Base-by-base conservation (phyloP, 2,113 vertebrate genomes). In the Oryzias javanicus region DNA sequence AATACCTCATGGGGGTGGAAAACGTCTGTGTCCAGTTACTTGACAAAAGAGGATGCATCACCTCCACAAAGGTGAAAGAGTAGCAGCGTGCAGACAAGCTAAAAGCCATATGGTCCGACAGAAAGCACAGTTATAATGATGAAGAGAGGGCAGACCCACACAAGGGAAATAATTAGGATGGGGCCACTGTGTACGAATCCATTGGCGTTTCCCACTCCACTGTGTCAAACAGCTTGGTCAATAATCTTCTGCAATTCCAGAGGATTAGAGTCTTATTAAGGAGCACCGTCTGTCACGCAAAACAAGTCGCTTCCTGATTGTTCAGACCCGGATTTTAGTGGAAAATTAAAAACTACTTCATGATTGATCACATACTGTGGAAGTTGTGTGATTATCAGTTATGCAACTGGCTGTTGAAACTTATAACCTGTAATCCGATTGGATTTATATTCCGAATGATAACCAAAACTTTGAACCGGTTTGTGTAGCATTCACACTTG, bases 201-300 rank as follows among this genome's bases (percentile, higher is more conserved):
- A 61, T 70, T 52, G 64, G 68, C 44, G 70, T 70, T 83, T 76
- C 76, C 78, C 70, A 82, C 80, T 87, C 83, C 78, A 79, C 85
- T 86, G 85, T 85, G 88, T 86, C 88, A 88, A 87, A 87, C 87
- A 90, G 86, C 83, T 85, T 86, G 82, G 78, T 81, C 88, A 88
- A 82, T 91, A 90, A 91, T 90, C 87, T 86, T 85, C 82, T 80
- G 83, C 81, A 83, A 89, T 87, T 91, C 85, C 78, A 60, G 61
- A 74, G 88, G 89, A 91, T 91, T 91, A 91, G 80, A 80, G 81
- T 88, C 84, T 88, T 83, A 89, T 86, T 87, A 89, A 82, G 6
- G 65, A 69, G 80, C 70, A 59, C 82, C 87, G 79, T 86, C 88
- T 89, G 88, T 87, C 87, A 85, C 83, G 73, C 73, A 72, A 80